phyloP scores from a whole-genome alignment of 2,113 vertebrate species.

The Lathamus discolor region DNA sequence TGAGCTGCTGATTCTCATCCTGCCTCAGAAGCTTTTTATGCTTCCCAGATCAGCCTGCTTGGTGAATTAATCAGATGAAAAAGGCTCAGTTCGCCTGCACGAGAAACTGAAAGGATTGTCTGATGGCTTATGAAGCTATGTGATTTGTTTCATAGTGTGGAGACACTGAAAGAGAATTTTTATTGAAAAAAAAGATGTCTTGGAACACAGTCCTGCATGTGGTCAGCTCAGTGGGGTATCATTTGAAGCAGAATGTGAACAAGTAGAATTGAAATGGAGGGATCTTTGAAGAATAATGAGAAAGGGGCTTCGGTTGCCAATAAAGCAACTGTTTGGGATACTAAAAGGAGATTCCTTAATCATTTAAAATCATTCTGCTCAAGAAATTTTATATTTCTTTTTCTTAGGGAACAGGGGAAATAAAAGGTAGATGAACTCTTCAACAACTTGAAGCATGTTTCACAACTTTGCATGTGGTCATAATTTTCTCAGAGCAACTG shows the following conservation, averaged over 20 bases:
- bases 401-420: not conserved
- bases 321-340: constrained; percentile 65
- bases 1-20: constrained; percentile 57
- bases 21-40: constrained; percentile 65
- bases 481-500: not conserved
- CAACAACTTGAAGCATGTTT: not conserved
- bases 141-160: constrained; percentile 64
- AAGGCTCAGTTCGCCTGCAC: constrained; percentile 44
- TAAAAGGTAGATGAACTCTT: not conserved
- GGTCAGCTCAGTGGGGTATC: constrained; percentile 67
- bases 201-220: constrained; percentile 69
- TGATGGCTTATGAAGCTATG: constrained; percentile 56
- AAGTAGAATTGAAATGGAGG: constrained; percentile 68
- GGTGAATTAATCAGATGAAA: constrained; percentile 68
- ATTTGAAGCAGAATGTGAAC: constrained; percentile 74
- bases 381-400: constrained; percentile 20
- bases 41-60: constrained; percentile 65
- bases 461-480: not conserved
- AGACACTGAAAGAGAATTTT: constrained; percentile 68
- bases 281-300: constrained; percentile 65
- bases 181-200: constrained; percentile 67
- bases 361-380: constrained; percentile 21
- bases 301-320: constrained; percentile 47
- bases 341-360: constrained; percentile 25
- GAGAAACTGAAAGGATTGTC: constrained; percentile 62